Evolutionary conservation across 2,113 vertebrate species (phyloP).

Genomic region (Plectropomus leopardus): DNA sequence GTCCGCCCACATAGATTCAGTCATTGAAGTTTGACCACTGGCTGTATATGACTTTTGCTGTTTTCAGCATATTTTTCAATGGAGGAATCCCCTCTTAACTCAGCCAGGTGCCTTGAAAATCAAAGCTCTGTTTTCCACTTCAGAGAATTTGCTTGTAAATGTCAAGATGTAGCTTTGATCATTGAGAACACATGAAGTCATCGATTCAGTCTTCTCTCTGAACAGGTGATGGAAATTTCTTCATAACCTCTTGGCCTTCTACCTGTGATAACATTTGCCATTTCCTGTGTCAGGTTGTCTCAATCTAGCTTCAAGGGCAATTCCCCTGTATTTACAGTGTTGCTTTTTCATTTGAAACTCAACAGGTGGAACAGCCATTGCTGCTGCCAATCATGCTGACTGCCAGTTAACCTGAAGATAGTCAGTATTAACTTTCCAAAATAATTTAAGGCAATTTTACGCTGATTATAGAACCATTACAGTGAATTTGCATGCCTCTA

Average conservation of each 20-base stretch:
- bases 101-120: conserved; percentile 62
- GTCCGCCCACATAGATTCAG: conserved; percentile 71
- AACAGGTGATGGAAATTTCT: conserved; percentile 23
- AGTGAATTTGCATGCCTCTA: conserved; percentile 53
- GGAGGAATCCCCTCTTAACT: conserved; percentile 34
- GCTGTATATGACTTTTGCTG: conserved; percentile 52
- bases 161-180: conserved; percentile 66
- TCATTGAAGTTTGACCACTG: conserved; percentile 71
- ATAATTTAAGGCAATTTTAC: conserved; percentile 51
- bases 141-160: conserved; percentile 46
- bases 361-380: conserved; percentile 60
- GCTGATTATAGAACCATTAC: conserved; percentile 45
- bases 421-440: conserved; percentile 30
- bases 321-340: conserved; percentile 9
- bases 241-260: conserved; percentile 21
- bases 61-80: conserved; percentile 48
- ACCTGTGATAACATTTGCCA: conserved; percentile 9
- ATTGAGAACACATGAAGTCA: conserved; percentile 20
- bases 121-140: conserved; percentile 33
- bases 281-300: conserved; percentile 36
- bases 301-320: conserved; percentile 6
- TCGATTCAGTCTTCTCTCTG: conserved; percentile 32
- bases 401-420: conserved; percentile 20
- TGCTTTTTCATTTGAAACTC: conserved; percentile 28
- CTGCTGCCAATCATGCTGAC: conserved; percentile 19